Conservation (phyloP, 2,797 vertebrate genomes). For the Balearica regulorum region DNA sequence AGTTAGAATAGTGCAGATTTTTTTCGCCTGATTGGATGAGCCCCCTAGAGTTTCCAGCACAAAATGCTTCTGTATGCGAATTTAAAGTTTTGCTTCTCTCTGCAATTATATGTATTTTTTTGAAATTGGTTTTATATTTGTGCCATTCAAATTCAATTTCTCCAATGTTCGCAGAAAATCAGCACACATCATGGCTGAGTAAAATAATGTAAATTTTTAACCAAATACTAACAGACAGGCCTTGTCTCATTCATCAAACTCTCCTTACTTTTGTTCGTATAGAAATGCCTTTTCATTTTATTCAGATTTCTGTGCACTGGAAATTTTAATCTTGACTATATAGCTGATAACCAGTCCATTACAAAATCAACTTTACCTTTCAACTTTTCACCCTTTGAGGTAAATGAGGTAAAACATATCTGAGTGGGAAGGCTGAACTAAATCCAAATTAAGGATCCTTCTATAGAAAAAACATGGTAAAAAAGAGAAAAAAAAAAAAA, state of each 20-base stretch:
- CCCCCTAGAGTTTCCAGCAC: neutral
- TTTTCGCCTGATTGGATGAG: neutral
- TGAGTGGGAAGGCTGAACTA: neutral
- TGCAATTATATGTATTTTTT: neutral
- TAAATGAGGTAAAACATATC: neutral
- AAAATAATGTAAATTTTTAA: neutral
- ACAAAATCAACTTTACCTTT: neutral
- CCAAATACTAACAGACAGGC: neutral
- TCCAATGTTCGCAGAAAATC: neutral
- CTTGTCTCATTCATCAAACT: neutral
- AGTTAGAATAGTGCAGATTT: neutral
- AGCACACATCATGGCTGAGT: neutral
- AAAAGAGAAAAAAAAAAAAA: neutral
- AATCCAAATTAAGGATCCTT: neutral
- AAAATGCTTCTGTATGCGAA: neutral
- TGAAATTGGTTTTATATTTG: conserved; percentile 3
- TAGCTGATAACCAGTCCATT: neutral
- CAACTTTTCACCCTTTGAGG: neutral
- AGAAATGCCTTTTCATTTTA: neutral
- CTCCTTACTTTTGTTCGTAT: neutral
- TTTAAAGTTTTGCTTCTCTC: neutral
- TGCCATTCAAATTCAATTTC: neutral
- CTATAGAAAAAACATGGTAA: neutral
- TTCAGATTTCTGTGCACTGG: neutral
- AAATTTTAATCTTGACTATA: neutral